These are phyloP conservation scores for Zeugodacus cucurbitae DNA, from an alignment of 1,140 invertebrate genomes.

Conservation along the genomic window DNA sequence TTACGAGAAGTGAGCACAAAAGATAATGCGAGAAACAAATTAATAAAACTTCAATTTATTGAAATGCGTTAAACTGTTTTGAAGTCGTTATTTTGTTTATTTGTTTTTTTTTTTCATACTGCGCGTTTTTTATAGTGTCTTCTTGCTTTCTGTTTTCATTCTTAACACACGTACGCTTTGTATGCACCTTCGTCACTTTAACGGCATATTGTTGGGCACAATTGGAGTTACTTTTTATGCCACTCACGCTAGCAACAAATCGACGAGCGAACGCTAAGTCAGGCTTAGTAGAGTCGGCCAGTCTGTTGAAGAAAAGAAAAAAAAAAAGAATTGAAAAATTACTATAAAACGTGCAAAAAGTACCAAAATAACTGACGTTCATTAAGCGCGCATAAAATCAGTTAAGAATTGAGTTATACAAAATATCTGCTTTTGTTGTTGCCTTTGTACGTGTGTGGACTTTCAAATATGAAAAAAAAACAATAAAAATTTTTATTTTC, in stretches of 20 bases:
- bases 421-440: neutral
- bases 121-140: neutral
- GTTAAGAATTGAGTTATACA: neutral
- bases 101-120: neutral
- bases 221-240: conserved; percentile 2
- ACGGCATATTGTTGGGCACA: neutral
- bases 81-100: neutral
- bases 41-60: conserved; percentile 2
- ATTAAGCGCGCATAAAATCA: neutral
- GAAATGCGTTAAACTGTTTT: neutral
- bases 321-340: neutral
- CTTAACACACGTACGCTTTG: neutral
- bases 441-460: neutral
- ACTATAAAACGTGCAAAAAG: neutral
- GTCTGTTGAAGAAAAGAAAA: neutral
- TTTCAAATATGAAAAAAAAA: neutral
- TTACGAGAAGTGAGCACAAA: neutral
- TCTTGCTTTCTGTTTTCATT: neutral
- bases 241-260: neutral
- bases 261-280: neutral
- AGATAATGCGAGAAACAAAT: neutral
- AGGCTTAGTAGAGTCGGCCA: neutral
- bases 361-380: neutral
- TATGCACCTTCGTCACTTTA: conserved; percentile 2
- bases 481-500: neutral